phyloP scores from a whole-genome alignment of 2,113 vertebrate genomes.

The Chinchilla lanigera region DNA sequence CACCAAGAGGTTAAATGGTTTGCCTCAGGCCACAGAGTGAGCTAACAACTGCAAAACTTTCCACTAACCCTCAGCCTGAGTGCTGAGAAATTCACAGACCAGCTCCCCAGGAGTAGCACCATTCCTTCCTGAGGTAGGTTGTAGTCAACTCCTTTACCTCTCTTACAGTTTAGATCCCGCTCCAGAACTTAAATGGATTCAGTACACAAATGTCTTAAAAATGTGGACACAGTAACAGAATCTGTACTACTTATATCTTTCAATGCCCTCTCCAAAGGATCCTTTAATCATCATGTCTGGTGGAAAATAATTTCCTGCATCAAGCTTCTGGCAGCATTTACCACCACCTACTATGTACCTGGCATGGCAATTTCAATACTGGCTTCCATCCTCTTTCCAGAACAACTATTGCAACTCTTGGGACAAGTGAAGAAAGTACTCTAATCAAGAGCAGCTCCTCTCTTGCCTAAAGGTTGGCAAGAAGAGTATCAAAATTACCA shows the following conservation, averaged over 20 bases:
- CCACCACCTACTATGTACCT: not conserved
- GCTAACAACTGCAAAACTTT: constrained; percentile 60
- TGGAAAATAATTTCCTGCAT: not conserved
- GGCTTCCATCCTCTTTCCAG: not conserved
- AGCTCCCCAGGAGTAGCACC: not conserved
- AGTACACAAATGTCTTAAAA: not conserved
- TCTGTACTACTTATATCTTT: not conserved
- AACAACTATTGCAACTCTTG: not conserved
- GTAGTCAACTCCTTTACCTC: not conserved
- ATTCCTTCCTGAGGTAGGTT: not conserved
- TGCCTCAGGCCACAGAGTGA: constrained; percentile 71
- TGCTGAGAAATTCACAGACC: constrained; percentile 19
- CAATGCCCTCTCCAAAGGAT: not conserved
- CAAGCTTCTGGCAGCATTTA: not conserved
- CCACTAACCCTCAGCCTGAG: constrained; percentile 38
- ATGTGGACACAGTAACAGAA: not conserved
- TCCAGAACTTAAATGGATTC: constrained; percentile 4
- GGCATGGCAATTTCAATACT: not conserved
- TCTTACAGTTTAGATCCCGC: not conserved
- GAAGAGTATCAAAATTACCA: constrained; percentile 3
- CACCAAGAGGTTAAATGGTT: constrained; percentile 80
- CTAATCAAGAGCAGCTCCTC: not conserved
- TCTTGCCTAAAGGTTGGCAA: not conserved
- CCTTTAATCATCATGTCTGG: not conserved
- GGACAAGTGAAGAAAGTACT: not conserved